phyloP scores from a whole-genome alignment of 2,888 invertebrate genomes.

The Cosmia trapezina region DNA sequence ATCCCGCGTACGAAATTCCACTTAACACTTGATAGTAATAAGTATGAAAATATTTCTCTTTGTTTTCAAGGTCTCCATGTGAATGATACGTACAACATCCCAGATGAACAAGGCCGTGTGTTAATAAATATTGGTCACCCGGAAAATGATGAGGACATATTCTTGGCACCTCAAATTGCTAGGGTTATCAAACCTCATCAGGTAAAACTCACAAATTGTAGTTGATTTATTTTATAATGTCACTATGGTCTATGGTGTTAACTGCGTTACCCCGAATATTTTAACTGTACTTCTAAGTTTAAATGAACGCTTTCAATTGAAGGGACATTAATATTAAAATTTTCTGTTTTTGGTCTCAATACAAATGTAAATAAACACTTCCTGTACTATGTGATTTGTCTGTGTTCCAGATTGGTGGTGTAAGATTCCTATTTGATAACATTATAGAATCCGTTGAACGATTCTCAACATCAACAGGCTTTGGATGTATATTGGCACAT shows the following conservation, averaged over 20 bases:
- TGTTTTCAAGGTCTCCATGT: constrained; percentile 93
- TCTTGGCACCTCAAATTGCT: constrained; percentile 97
- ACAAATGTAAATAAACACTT: constrained; percentile 18
- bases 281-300: not conserved
- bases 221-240: not conserved
- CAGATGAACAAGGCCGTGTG: constrained; percentile 97
- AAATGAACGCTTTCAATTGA: not conserved
- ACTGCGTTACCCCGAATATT: not conserved
- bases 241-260: not conserved
- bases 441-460: constrained; percentile 97
- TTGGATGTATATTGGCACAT: constrained; percentile 99
- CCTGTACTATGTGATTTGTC: constrained; percentile 27
- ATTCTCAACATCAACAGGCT: constrained; percentile 96
- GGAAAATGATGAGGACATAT: constrained; percentile 97
- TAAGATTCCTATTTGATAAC: constrained; percentile 98
- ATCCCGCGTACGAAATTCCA: not conserved
- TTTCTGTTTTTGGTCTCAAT: constrained; percentile 6
- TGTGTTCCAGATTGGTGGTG: constrained; percentile 94
- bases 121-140: constrained; percentile 98
- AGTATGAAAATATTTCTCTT: constrained; percentile 30
- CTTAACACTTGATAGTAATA: not conserved
- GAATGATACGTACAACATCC: constrained; percentile 97
- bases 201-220: constrained; percentile 81
- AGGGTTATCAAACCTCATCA: constrained; percentile 98
- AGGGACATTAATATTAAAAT: constrained; percentile 8